Conservation (phyloP, 2,888 invertebrate species). For the Phania funesta region DNA sequence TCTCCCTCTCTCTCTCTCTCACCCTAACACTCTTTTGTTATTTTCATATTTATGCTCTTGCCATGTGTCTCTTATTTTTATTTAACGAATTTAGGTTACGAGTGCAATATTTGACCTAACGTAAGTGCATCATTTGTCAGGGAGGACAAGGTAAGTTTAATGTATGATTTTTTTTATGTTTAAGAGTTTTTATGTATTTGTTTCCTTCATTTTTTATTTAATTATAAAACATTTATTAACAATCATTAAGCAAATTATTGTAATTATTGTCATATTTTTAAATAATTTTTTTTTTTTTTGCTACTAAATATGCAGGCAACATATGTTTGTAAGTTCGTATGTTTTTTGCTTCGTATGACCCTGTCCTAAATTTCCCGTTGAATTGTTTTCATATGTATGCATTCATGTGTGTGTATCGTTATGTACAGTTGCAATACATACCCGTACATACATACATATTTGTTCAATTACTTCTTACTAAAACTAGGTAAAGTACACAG, state of each 20-base stretch:
- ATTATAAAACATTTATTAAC: not conserved
- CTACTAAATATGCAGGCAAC: not conserved
- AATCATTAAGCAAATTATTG: not conserved
- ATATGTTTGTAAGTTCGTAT: not conserved
- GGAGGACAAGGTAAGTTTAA: constrained; percentile 61
- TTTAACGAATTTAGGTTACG: constrained; percentile 66
- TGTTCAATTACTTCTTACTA: not conserved
- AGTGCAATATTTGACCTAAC: constrained; percentile 68
- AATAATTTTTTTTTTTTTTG: not conserved
- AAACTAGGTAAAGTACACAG: constrained; percentile 60
- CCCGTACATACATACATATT: not conserved
- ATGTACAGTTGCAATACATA: not conserved
- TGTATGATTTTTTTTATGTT: not conserved
- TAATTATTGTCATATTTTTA: no score
- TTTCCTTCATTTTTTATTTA: not conserved
- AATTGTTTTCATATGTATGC: constrained; percentile 3
- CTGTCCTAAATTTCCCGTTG: constrained; percentile 57
- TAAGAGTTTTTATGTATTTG: not conserved
- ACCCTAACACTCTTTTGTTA: not conserved
- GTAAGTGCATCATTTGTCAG: constrained; percentile 66
- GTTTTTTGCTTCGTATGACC: constrained; percentile 29
- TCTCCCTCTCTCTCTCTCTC: not conserved
- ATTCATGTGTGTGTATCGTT: not conserved
- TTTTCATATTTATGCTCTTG: constrained; percentile 10
- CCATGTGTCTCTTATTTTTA: constrained; percentile 18